phyloP scores from a whole-genome alignment of 2,113 vertebrate genomes.

The Polyodon spathula region DNA sequence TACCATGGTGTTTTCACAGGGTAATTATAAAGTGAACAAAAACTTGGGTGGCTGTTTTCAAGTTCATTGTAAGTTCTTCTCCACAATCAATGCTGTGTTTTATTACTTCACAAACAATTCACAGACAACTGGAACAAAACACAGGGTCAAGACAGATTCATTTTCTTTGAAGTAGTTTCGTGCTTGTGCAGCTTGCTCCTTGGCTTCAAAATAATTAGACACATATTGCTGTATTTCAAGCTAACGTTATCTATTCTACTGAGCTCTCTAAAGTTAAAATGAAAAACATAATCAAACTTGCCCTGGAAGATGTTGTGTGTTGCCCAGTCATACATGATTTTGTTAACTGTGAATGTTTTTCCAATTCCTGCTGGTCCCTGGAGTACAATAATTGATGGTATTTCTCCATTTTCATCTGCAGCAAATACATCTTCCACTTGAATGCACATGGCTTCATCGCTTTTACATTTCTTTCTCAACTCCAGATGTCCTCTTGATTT shows the following conservation, averaged over 20 bases:
- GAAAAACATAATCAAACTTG: slow-evolving; percentile 44
- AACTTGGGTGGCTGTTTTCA: slow-evolving; percentile 20
- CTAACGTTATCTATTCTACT: slow-evolving; percentile 15
- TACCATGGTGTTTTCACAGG: slow-evolving; percentile 17
- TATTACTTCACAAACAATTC: slow-evolving; percentile 19
- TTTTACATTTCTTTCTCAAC: not conserved
- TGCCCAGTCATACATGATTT: slow-evolving; percentile 44
- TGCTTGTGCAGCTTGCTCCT: slow-evolving; percentile 1
- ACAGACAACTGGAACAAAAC: slow-evolving; percentile 18
- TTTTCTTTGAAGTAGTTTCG: slow-evolving; percentile 9
- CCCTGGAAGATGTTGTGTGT: slow-evolving; percentile 1
- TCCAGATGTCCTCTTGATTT: slow-evolving; percentile 10
- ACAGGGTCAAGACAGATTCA: slow-evolving; percentile 16
- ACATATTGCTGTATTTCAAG: slow-evolving; percentile 24
- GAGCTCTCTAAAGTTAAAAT: slow-evolving; percentile 41
- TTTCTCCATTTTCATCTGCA: not conserved
- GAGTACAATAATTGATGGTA: slow-evolving; percentile 35
- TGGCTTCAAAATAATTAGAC: slow-evolving; percentile 11
- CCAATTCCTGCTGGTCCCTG: slow-evolving; percentile 50
- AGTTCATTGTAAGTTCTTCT: not conserved
- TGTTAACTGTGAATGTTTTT: slow-evolving; percentile 44
- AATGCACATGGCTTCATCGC: not conserved
- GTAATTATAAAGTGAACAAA: slow-evolving; percentile 22
- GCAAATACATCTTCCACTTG: slow-evolving; percentile 11
- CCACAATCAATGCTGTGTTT: slow-evolving; percentile 5